These are phyloP conservation scores for Falco naumanni DNA, from an alignment of 2,797 vertebrate species.

Conservation along the genomic window DNA sequence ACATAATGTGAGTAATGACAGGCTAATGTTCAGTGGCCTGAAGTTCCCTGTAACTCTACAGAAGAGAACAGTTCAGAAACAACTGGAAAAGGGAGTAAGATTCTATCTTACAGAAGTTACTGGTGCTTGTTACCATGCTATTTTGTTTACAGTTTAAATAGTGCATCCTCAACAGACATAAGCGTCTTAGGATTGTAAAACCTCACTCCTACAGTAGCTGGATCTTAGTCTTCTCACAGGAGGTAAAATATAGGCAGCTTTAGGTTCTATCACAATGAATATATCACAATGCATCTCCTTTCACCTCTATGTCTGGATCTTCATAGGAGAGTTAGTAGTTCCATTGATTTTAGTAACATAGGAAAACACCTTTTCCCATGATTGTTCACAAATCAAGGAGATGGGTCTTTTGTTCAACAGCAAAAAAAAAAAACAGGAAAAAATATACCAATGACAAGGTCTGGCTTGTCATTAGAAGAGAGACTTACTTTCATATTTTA, in stretches of 20 bases:
- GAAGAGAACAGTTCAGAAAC: not conserved
- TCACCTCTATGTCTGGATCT: not conserved
- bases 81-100: not conserved
- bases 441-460: not conserved
- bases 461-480: not conserved
- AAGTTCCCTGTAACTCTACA: not conserved
- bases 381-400: not conserved
- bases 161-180: not conserved
- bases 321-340: not conserved
- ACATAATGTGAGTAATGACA: not conserved
- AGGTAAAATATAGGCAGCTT: not conserved
- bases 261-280: not conserved
- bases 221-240: not conserved
- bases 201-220: not conserved
- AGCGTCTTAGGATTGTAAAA: not conserved
- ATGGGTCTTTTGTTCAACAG: not conserved
- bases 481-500: not conserved
- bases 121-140: not conserved
- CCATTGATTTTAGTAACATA: not conserved
- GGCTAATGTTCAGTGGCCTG: not conserved
- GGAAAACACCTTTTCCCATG: not conserved
- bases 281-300: not conserved
- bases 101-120: not conserved
- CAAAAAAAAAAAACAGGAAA: not conserved
- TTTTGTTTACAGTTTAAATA: not conserved